Base-by-base conservation (phyloP, 2,888 invertebrate species). In the Nudaria mundana region DNA sequence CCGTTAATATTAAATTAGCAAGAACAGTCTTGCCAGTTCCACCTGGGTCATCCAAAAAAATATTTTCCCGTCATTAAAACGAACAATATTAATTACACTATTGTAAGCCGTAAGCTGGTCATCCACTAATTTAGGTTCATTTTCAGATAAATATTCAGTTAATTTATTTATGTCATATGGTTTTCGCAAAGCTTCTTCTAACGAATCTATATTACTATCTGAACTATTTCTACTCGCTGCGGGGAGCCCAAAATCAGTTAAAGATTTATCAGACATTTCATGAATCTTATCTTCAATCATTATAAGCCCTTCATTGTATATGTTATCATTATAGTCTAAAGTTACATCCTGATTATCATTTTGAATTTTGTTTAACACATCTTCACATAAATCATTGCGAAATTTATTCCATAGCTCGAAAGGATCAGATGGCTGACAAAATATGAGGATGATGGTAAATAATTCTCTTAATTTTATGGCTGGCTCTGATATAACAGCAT, bases 261-360 rank as follows among this genome's bases (percentile, higher is more conserved):
- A 33, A 3, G 31, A 26, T 38, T 38, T 38, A 26, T 38, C 38
- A 3, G 3, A 33, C 20, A 39, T 39, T 15, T 33, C 38, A 39
- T 28, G 32, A 28, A 39, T 32, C 11, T 31, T 26, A 38, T 38
- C 30, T 30, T 36, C 28, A 35, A 23, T 36, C 22, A 45, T 43
- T 30, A 47, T 44, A 13, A 47, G 39, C 41, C 39, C 33, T 35
- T 45, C 44, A 47, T 36, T 45, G 36, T 49, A 36, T 44, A 46
- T 41, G 20, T 28, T 25, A 48, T 47, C 44, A 44, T 22, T 48
- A 46, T 48, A 43, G 45, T 37, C 41, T 52, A 45, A 52, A 40
- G 52, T 50, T 40, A 48, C 48, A 48, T 50, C 49, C 42, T 48
- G 45, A 40, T 37, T 43, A 24, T 51, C 40, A 43, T 44, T 43